Evolutionary conservation across 2,888 invertebrate genomes (phyloP).

Genomic region (Sussaba pulchella): DNA sequence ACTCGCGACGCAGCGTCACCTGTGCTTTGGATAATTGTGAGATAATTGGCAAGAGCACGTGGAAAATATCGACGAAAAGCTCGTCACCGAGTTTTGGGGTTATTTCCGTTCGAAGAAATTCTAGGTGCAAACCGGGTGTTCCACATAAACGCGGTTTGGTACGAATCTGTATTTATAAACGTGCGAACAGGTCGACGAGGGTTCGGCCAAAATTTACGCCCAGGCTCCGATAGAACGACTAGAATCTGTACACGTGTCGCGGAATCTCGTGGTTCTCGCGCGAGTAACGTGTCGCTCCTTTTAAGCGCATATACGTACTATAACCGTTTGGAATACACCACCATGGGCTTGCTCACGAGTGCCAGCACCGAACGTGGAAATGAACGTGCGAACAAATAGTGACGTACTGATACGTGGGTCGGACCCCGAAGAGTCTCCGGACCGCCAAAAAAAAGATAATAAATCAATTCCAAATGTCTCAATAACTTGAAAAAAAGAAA

Average conservation of each 20-base stretch:
- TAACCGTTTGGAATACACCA: neutral
- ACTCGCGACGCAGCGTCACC: slow-evolving; percentile 5
- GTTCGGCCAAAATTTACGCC: slow-evolving; percentile 49
- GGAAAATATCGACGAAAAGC: neutral
- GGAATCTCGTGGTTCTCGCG: neutral
- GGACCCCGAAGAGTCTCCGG: slow-evolving; percentile 25
- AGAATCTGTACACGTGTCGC: slow-evolving; percentile 25
- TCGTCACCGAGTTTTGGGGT: neutral
- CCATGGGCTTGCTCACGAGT: neutral
- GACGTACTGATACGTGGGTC: slow-evolving; percentile 54
- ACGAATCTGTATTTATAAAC: slow-evolving; percentile 54
- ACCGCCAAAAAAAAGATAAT: slow-evolving; percentile 45
- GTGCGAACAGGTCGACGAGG: slow-evolving; percentile 36
- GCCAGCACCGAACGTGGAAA: neutral
- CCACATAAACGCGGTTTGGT: slow-evolving; percentile 40
- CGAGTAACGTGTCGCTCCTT: slow-evolving; percentile 67
- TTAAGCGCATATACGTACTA: slow-evolving; percentile 39
- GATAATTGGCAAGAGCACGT: slow-evolving; percentile 13
- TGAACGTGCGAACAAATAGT: slow-evolving; percentile 9
- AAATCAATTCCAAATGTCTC: neutral
- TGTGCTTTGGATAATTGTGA: slow-evolving; percentile 11
- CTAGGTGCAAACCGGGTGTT: neutral
- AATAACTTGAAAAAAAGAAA: no score
- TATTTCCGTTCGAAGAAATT: slow-evolving; percentile 29
- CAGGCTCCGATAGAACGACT: slow-evolving; percentile 27